These are phyloP conservation scores for Cylas formicarius DNA, from an alignment of 1,140 invertebrate genomes.

Conservation along the genomic window DNA sequence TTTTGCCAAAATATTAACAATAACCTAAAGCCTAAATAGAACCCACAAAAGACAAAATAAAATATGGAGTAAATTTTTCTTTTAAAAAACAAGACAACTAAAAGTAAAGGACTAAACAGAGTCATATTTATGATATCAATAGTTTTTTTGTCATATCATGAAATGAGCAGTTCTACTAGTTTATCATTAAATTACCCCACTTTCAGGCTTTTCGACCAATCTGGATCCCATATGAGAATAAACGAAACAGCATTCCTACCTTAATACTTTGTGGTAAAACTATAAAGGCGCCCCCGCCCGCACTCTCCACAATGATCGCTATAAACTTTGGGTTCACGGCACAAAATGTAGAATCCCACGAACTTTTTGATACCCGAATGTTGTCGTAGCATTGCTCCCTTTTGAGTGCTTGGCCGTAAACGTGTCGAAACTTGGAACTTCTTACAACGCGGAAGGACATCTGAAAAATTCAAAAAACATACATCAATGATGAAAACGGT, in stretches of 20 bases:
- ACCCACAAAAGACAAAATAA: too few species aligned
- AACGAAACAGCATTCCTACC: slow-evolving; percentile 50
- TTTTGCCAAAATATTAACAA: too few species aligned
- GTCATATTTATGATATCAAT: too few species aligned
- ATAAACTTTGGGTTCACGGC: slow-evolving; percentile 99
- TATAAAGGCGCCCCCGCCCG: slow-evolving; percentile 97
- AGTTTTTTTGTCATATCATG: too few species aligned
- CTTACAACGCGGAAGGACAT: slow-evolving; percentile 96
- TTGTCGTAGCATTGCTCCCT: slow-evolving; percentile 99
- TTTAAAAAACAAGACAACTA: too few species aligned
- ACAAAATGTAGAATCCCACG: slow-evolving; percentile 98
- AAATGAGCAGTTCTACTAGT: too few species aligned
- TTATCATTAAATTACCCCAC: slow-evolving; percentile 2
- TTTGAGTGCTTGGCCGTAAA: slow-evolving; percentile 94
- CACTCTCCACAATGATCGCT: slow-evolving; percentile 97
- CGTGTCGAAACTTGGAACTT: slow-evolving; percentile 96
- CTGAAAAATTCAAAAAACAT: too few species aligned
- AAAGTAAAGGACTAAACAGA: too few species aligned
- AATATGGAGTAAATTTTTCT: too few species aligned
- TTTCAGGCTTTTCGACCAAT: not conserved
- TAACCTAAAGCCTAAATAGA: too few species aligned
- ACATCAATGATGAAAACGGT: too few species aligned
- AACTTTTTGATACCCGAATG: slow-evolving; percentile 95
- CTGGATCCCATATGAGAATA: slow-evolving; percentile 1
- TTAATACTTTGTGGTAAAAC: slow-evolving; percentile 89